A percentile compares a stretch with the other conserved stretches of the same genome.
Conservation (phyloP, 2,113 vertebrate species). For the Mormyrus lacerda region DNA sequence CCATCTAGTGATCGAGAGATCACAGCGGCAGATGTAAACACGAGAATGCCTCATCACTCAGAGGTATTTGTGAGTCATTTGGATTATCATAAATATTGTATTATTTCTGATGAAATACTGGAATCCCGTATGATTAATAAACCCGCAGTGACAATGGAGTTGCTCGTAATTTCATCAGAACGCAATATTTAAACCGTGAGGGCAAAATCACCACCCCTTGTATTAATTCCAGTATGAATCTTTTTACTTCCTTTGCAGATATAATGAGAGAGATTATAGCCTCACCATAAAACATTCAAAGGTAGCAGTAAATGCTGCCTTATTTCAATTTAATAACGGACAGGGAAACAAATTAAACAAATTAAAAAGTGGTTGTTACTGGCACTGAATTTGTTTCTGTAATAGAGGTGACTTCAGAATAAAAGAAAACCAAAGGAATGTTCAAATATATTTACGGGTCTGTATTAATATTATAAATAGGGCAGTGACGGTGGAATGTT, state of each 20-base stretch:
- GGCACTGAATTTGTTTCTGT: background rate
- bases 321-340: background rate
- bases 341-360: background rate
- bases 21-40: background rate
- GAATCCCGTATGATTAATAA: slow-evolving; percentile 1
- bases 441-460: background rate
- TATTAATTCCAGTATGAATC: background rate
- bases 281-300: background rate
- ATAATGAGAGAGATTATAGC: background rate
- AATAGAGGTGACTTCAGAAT: background rate
- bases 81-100: slow-evolving; percentile 9
- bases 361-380: background rate
- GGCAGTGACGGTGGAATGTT: background rate
- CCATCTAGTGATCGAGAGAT: background rate
- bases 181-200: slow-evolving; percentile 5
- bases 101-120: slow-evolving; percentile 17
- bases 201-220: background rate
- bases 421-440: background rate
- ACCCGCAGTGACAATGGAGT: background rate
- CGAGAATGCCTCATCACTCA: background rate
- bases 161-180: slow-evolving; percentile 24
- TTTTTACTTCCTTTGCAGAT: background rate
- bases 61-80: slow-evolving; percentile 19
- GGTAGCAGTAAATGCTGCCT: background rate
- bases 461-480: background rate